Evolutionary conservation across 2,888 invertebrate species (phyloP).

Genomic region (Hypena proboscidalis): DNA sequence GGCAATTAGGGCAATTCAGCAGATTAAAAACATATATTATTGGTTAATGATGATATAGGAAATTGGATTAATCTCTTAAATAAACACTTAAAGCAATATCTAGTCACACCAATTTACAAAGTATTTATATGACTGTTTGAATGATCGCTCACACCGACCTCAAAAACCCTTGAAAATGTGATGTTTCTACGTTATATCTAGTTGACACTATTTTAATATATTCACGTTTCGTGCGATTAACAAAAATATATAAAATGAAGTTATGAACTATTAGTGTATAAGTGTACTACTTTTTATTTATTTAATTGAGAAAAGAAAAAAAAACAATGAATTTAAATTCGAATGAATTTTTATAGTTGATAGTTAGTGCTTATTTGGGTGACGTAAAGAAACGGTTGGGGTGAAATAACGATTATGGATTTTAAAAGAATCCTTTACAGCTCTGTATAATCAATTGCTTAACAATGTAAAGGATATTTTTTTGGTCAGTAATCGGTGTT

Average conservation of each 20-base stretch:
- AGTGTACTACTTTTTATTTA: constrained; percentile 76
- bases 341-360: constrained; percentile 51
- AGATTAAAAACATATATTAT: no score
- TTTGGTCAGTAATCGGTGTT: constrained; percentile 20
- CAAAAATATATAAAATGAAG: constrained; percentile 68
- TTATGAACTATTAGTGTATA: constrained; percentile 75
- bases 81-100: constrained; percentile 49
- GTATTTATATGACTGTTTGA: constrained; percentile 41
- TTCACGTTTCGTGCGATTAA: constrained; percentile 69
- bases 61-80: no score
- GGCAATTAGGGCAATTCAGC: no score
- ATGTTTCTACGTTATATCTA: constrained; percentile 70
- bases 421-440: constrained; percentile 26
- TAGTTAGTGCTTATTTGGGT: constrained; percentile 48
- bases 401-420: constrained; percentile 36
- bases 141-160: constrained; percentile 66
- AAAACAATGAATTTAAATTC: constrained; percentile 61
- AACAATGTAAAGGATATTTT: constrained; percentile 29
- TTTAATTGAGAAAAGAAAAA: constrained; percentile 53
- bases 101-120: constrained; percentile 53
- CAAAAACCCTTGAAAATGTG: constrained; percentile 64
- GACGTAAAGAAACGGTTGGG: constrained; percentile 31
- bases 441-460: constrained; percentile 40
- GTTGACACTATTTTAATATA: constrained; percentile 77
- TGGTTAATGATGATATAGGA: no score